Conservation (phyloP, 2,797 vertebrate species). For the Manis javanica region DNA sequence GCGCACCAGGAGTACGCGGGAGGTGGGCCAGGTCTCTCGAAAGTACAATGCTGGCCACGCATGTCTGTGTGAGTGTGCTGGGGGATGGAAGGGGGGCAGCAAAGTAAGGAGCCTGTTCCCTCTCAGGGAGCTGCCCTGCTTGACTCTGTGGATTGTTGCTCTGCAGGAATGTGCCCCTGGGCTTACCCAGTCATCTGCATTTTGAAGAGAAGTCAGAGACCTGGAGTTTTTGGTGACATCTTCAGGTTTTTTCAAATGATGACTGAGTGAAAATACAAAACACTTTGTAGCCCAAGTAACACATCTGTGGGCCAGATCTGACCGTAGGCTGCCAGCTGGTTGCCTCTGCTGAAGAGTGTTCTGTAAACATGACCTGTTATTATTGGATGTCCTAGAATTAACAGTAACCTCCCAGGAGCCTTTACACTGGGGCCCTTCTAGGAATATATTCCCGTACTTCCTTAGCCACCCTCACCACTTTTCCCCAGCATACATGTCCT, state of each 20-base stretch:
- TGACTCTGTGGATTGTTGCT: not conserved
- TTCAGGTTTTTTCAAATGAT: not conserved
- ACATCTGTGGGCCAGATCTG: slow-evolving; percentile 74
- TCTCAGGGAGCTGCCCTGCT: not conserved
- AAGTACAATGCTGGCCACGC: not conserved
- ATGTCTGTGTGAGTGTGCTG: not conserved
- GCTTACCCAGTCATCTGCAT: not conserved
- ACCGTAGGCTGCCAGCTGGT: not conserved
- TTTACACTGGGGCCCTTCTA: slow-evolving; percentile 36
- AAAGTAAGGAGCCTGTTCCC: not conserved
- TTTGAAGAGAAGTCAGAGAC: slow-evolving; percentile 49
- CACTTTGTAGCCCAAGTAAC: not conserved
- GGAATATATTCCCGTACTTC: slow-evolving; percentile 46
- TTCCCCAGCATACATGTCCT: not conserved
- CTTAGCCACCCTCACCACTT: not conserved
- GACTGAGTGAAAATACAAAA: not conserved
- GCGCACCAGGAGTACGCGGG: too few species aligned
- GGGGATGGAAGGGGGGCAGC: too few species aligned
- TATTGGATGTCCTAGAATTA: slow-evolving; percentile 64
- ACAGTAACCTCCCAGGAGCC: slow-evolving; percentile 57
- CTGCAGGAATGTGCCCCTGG: not conserved
- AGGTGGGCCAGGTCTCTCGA: not conserved
- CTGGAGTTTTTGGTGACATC: not conserved
- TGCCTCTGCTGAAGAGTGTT: slow-evolving; percentile 30
- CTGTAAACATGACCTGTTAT: slow-evolving; percentile 69